phyloP scores from a whole-genome alignment of 2,888 invertebrate genomes.

The Chironomus tentans region DNA sequence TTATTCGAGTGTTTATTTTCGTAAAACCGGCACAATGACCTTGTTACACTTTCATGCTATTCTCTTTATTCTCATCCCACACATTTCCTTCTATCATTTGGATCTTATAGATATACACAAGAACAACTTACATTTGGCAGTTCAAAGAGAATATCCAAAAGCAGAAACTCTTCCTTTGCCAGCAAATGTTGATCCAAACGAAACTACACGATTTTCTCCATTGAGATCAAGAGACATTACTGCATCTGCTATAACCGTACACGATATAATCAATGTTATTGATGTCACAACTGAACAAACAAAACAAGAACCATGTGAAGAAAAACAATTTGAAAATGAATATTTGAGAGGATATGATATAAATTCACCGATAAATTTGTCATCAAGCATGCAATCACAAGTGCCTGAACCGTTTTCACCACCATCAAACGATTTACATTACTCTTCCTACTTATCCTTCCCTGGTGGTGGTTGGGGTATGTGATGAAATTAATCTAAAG shows the following conservation, averaged over 20 bases:
- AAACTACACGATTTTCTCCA: slow-evolving; percentile 56
- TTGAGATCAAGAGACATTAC: slow-evolving; percentile 54
- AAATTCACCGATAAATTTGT: slow-evolving; percentile 54
- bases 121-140: slow-evolving; percentile 16
- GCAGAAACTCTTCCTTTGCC: slow-evolving; percentile 50
- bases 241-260: slow-evolving; percentile 49
- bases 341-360: slow-evolving; percentile 61
- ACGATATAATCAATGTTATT: slow-evolving; percentile 35
- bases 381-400: slow-evolving; percentile 64
- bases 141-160: slow-evolving; percentile 45
- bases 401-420: slow-evolving; percentile 55
- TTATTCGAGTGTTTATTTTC: too few relatives aligned
- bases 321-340: slow-evolving; percentile 39
- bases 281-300: slow-evolving; percentile 35
- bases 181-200: slow-evolving; percentile 54
- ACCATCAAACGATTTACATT: slow-evolving; percentile 44
- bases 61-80: not conserved
- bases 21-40: not conserved
- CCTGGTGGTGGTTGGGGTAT: slow-evolving; percentile 58
- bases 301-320: not conserved
- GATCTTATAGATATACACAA: not conserved
- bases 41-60: not conserved
- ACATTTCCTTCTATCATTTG: not conserved
- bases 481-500: too few relatives aligned
- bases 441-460: slow-evolving; percentile 69